Evolutionary conservation across 2,797 vertebrate species (phyloP), one percentile per base, ranked within the genome.

Genomic region (Diglossa cyanea): DNA sequence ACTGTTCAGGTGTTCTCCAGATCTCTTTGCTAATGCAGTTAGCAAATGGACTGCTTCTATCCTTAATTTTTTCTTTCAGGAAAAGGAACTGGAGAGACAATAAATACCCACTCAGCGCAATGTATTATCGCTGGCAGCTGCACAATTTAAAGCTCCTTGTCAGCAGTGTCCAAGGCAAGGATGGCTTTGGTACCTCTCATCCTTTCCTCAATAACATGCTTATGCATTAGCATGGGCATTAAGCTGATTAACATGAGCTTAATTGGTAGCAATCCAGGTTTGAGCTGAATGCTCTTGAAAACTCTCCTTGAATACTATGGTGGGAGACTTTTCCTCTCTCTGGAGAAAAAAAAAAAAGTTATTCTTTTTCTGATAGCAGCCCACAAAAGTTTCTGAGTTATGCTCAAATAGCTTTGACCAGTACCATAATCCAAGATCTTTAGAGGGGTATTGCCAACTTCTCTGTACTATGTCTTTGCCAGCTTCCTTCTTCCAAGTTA

Each of bases 231-330:
- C 33, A 51, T 48, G 21, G 63, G 18, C 63, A 53, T 67, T 91
- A 93, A 88, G 77, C 58, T 81, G 76, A 86, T 93, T 90, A 92
- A 53, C 35, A 20, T 45, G 57, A 55, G 51, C 86, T 72, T 95
- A 86, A 92, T 48, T 88, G 58, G 70, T 75, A 70, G 54, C 60
- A 81, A 84, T 66, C 25, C 31, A 72, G 25, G 16, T 62, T 93
- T 72, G 35, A 84, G 47, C 55, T 51, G 54, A 90, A 83, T 2
- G 7, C 24, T 58, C 63, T 79, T 65, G n/a, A 62, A 93, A 88
- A 61, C 21, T 70, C 50, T 87, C 53, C 37, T 66, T 40, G 15
- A 62, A 23, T 51, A 26, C 17, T 57, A 47, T 14, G 23, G 17
- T 42, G 25, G 71, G 45, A 75, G 20, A 44, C 3, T 10, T 67